Evolutionary conservation across 2,797 vertebrate genomes (phyloP).

Genomic region (Petrocephalus sullivani): DNA sequence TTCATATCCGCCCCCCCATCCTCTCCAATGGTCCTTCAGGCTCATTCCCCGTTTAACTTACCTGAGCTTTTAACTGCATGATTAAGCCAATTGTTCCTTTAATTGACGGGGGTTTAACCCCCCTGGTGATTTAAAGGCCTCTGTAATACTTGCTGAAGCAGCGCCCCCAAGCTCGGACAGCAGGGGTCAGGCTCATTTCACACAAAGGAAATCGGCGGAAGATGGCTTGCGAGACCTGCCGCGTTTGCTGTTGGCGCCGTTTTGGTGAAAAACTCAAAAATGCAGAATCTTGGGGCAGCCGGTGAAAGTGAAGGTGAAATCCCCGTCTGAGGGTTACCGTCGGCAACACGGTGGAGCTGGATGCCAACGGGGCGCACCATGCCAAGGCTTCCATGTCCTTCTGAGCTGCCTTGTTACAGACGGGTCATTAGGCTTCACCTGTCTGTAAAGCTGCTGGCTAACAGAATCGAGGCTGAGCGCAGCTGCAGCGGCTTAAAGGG

Average conservation of each 20-base stretch:
- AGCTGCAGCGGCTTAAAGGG: constrained; percentile 37
- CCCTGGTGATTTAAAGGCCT: constrained; percentile 39
- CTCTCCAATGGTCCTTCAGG: constrained; percentile 55
- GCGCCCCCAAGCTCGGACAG: not conserved
- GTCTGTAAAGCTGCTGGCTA: constrained; percentile 38
- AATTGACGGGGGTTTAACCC: constrained; percentile 61
- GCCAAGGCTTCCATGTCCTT: constrained; percentile 36
- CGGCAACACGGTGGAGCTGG: constrained; percentile 36
- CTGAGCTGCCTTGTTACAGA: constrained; percentile 34
- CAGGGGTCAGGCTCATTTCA: not conserved
- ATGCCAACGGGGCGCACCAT: constrained; percentile 34
- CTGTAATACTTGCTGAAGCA: constrained; percentile 27
- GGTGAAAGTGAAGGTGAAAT: constrained; percentile 45
- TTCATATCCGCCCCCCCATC: constrained; percentile 34
- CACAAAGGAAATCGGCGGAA: not conserved
- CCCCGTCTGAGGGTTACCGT: constrained; percentile 41
- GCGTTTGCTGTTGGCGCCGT: not conserved
- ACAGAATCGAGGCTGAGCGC: constrained; percentile 30
- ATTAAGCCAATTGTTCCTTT: constrained; percentile 73
- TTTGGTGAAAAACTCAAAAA: constrained; percentile 12
- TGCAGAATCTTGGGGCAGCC: constrained; percentile 38
- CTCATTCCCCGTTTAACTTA: constrained; percentile 59
- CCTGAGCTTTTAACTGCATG: constrained; percentile 71
- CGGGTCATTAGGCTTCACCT: constrained; percentile 31
- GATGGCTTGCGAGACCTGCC: too few species aligned